phyloP scores from a whole-genome alignment of 2,888 invertebrate species.

The Oxycera nigricornis region DNA sequence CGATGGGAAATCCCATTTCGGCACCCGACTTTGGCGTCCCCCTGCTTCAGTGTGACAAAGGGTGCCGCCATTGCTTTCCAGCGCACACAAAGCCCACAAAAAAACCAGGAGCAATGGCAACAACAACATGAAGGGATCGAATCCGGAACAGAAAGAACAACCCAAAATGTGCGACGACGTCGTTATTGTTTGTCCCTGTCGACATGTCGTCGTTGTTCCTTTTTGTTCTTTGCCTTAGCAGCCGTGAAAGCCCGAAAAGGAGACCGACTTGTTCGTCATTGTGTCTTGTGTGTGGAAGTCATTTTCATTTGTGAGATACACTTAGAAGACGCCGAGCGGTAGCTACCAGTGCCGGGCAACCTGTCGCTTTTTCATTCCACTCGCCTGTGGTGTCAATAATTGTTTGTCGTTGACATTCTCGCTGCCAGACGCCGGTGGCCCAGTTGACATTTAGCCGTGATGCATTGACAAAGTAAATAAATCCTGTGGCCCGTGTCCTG shows the following conservation, averaged over 20 bases:
- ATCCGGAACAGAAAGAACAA: slow-evolving; percentile 15
- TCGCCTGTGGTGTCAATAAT: slow-evolving; percentile 21
- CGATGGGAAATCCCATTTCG: slow-evolving; percentile 31
- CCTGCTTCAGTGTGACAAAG: slow-evolving; percentile 16
- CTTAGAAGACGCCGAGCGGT: not conserved
- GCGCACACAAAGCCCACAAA: slow-evolving; percentile 19
- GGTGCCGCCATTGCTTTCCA: slow-evolving; percentile 21
- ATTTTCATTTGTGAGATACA: slow-evolving; percentile 12
- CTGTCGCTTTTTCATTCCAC: slow-evolving; percentile 23
- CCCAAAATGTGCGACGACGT: slow-evolving; percentile 37
- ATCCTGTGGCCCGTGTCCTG: not conserved
- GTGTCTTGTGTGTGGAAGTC: slow-evolving; percentile 28
- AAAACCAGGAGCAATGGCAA: not conserved
- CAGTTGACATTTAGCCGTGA: slow-evolving; percentile 33
- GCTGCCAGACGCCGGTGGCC: slow-evolving; percentile 28
- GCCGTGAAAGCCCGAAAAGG: slow-evolving; percentile 28
- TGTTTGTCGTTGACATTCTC: slow-evolving; percentile 8
- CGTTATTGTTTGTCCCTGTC: not conserved
- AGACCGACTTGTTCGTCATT: slow-evolving; percentile 6
- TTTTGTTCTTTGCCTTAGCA: slow-evolving; percentile 7
- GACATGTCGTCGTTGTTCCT: slow-evolving; percentile 23
- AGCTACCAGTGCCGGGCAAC: slow-evolving; percentile 5
- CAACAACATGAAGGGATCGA: slow-evolving; percentile 1
- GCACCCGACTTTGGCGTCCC: slow-evolving; percentile 16
- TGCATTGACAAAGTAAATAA: slow-evolving; percentile 23